Evolutionary conservation across 2,113 vertebrate species (phyloP), one percentile per base, ranked within the genome.

Genomic region (Alouatta palliata): DNA sequence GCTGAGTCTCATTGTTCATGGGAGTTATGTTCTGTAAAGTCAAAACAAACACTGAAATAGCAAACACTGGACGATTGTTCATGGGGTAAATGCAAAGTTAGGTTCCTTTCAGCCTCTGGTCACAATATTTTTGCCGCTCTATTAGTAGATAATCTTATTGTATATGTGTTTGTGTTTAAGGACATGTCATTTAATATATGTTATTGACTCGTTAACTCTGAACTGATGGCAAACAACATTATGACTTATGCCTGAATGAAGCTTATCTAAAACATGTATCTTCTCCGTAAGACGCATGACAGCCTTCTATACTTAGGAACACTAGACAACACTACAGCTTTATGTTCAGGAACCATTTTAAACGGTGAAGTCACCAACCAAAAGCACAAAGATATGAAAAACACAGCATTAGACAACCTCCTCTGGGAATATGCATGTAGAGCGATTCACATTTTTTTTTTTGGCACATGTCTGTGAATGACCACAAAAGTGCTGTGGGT

Each of bases 381-480:
- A 90, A 76, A 73, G 27, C 76, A 68, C 23, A 19, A 45, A 19
- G 16, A 54, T 8, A 30, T 10, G 7, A 37, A 58, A 79, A 87
- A 19, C 5, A 2, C 32, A 20, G 4, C 3, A 54, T 54, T 56
- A 52, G 23, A 30, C 30, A 40, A 0, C 27, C 16, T 58, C 8
- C 0, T 2, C 8, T 58, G 35, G 47, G 25, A 83, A 10, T 9
- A 1, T 3, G 2, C 13, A 21, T 2, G 1, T 2, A 4, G 6
- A 8, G 19, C 35, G 13, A 17, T 32, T 35, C 37, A 40, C 9
- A 1, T 21, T n/a, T 35, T 21, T 37, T n/a, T 35, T 71, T 40
- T n/a, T 35, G 17, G 45, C 7, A 37, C 0, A 0, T 4, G 1
- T 30, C 8, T 8, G 1, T 56, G 56, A 75, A 9, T 3, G 47